Percentiles rank a stretch among this genome's conserved stretches.
These are phyloP conservation scores for Thomomys bottae DNA, from an alignment of 2,113 vertebrate species.

Conservation along the genomic window DNA sequence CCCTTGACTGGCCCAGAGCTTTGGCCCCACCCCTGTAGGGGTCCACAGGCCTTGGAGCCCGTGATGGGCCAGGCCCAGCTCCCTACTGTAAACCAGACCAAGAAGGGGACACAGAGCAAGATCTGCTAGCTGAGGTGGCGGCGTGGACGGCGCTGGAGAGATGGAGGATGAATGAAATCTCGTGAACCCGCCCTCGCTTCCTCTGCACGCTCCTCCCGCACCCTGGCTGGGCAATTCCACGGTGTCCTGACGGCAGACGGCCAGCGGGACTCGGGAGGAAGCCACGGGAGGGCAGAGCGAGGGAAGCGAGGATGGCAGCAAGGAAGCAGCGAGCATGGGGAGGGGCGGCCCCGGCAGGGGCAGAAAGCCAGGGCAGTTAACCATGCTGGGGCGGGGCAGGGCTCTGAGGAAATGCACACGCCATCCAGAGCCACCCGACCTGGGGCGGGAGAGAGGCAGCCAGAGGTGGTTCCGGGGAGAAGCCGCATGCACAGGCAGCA, in stretches of 20 bases:
- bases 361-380: conserved; percentile 86
- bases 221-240: conserved; percentile 85
- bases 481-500: conserved; percentile 94
- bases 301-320: conserved; percentile 74
- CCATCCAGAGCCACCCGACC: conserved; percentile 61
- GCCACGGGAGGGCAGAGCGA: conserved; percentile 81
- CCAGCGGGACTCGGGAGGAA: conserved; percentile 81
- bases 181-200: conserved; percentile 93
- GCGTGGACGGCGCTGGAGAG: conserved; percentile 83
- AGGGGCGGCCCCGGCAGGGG: conserved; percentile 69
- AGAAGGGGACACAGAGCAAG: conserved; percentile 34
- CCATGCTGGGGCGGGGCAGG: conserved; percentile 91
- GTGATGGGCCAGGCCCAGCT: not conserved
- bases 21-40: conserved; percentile 27
- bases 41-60: conserved; percentile 64
- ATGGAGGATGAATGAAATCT: conserved; percentile 91
- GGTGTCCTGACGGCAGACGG: conserved; percentile 86
- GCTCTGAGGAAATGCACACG: conserved; percentile 86
- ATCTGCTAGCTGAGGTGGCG: conserved; percentile 84
- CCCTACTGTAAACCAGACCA: conserved; percentile 75
- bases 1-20: not conserved
- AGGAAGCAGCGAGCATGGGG: conserved; percentile 80
- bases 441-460: conserved; percentile 86
- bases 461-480: conserved; percentile 85
- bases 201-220: conserved; percentile 83